phyloP scores from a whole-genome alignment of 2,113 vertebrate genomes.

The Erythrocercus mccallii region DNA sequence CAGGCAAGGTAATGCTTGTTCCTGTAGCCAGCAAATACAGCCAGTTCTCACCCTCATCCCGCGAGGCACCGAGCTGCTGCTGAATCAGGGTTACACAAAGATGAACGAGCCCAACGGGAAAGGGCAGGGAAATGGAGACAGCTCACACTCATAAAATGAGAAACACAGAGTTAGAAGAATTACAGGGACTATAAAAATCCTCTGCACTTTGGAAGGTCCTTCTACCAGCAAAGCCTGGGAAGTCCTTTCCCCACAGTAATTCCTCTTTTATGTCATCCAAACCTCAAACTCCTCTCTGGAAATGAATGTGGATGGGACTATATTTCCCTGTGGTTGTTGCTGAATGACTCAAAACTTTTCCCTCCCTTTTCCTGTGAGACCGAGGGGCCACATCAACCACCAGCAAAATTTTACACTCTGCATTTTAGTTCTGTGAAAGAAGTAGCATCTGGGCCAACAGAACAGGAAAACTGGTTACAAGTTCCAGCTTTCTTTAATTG shows the following conservation, averaged over 20 bases:
- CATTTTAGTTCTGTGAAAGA: not conserved
- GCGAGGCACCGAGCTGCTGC: not conserved
- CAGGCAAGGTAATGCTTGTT: constrained; percentile 13
- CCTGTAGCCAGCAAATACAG: not conserved
- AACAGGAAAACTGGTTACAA: not conserved
- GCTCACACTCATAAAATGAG: constrained; percentile 27
- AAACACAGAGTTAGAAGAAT: constrained; percentile 20
- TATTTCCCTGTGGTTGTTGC: constrained; percentile 10
- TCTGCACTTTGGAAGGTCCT: not conserved
- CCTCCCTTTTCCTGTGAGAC: constrained; percentile 24
- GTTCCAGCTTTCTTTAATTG: not conserved
- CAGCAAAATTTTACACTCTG: not conserved
- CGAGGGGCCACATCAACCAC: not conserved
- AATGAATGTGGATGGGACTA: constrained; percentile 10
- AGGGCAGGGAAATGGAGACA: constrained; percentile 14
- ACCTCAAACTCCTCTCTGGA: constrained; percentile 50
- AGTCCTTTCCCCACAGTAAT: constrained; percentile 18
- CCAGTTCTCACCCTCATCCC: constrained; percentile 22
- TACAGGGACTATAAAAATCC: constrained; percentile 28
- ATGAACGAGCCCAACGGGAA: not conserved
- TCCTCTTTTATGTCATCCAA: constrained; percentile 23
- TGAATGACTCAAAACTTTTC: constrained; percentile 14
- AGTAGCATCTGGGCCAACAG: not conserved
- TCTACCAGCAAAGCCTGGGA: constrained; percentile 1
- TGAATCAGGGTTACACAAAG: not conserved